Percentiles rank a stretch among this genome's conserved stretches.
Evolutionary conservation across 2,797 vertebrate species (phyloP).

Genomic region (Phataginus tetradactyla): DNA sequence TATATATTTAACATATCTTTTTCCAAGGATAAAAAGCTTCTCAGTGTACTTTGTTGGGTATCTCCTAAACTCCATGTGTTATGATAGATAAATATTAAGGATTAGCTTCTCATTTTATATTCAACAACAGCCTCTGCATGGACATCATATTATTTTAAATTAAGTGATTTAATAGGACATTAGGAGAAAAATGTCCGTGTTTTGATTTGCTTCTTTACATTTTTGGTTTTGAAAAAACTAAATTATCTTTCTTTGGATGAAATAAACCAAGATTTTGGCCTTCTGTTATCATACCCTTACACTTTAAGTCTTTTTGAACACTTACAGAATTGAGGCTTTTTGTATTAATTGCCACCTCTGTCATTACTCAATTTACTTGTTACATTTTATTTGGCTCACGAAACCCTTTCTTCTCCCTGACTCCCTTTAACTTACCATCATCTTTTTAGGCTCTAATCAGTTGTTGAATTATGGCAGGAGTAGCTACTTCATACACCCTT

Average conservation of each 20-base stretch:
- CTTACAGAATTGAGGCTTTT: not conserved
- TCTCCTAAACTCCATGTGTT: not conserved
- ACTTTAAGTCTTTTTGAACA: not conserved
- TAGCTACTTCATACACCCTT: not conserved
- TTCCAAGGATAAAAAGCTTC: not conserved
- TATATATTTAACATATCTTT: not conserved
- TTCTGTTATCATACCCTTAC: not conserved
- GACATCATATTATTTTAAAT: not conserved
- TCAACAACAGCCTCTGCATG: not conserved
- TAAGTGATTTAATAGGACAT: not conserved
- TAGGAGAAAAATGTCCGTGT: not conserved
- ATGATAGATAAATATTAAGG: not conserved
- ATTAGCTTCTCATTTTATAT: not conserved
- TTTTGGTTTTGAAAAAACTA: slow-evolving; percentile 29
- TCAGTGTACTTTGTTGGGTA: not conserved
- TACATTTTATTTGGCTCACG: not conserved
- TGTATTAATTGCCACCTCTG: not conserved
- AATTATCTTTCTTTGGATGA: not conserved
- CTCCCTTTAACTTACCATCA: not conserved
- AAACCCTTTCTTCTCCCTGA: not conserved
- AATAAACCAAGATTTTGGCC: not conserved
- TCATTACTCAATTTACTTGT: not conserved
- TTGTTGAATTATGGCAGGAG: not conserved
- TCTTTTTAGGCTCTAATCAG: not conserved
- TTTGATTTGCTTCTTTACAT: not conserved